A percentile compares a stretch with the other conserved stretches of the same genome.
Evolutionary conservation across 2,888 invertebrate species (phyloP).

Genomic region (Athripsodes cinereus): DNA sequence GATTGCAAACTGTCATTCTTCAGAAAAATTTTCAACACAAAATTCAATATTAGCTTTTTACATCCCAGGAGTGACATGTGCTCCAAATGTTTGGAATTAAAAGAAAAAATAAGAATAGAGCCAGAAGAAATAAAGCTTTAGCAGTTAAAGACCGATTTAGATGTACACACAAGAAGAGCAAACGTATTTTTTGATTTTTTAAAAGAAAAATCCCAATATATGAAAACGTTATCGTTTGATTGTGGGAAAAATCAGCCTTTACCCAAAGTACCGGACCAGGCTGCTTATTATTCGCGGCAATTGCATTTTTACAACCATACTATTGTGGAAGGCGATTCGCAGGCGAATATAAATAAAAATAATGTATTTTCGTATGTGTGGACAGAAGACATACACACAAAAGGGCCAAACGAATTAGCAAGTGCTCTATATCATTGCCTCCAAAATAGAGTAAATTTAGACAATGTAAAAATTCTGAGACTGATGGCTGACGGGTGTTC

Average conservation of each 20-base stretch:
- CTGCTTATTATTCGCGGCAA: no score
- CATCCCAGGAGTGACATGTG: constrained; percentile 29
- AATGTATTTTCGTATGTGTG: no score
- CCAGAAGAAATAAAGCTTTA: constrained; percentile 27
- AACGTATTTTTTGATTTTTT: constrained; percentile 30
- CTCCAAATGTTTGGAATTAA: constrained; percentile 30
- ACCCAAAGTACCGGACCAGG: constrained; percentile 33
- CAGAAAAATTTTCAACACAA: no score
- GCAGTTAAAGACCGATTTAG: constrained; percentile 27
- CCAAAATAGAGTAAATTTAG: no score
- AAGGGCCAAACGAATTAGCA: no score
- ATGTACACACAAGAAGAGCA: constrained; percentile 28
- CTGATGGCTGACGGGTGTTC: no score
- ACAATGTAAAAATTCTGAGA: no score
- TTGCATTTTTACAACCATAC: constrained; percentile 32
- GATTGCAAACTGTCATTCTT: constrained; percentile 24
- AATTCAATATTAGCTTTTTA: constrained; percentile 30
- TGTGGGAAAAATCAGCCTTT: constrained; percentile 29
- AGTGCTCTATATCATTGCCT: no score
- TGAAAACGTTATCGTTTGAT: constrained; percentile 31
- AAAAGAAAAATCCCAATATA: constrained; percentile 26
- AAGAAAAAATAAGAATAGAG: constrained; percentile 30
- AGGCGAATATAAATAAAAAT: no score
- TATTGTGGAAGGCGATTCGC: background rate
- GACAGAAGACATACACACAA: no score